Conservation (phyloP, 1,140 invertebrate species). For the Eupeodes corollae region DNA sequence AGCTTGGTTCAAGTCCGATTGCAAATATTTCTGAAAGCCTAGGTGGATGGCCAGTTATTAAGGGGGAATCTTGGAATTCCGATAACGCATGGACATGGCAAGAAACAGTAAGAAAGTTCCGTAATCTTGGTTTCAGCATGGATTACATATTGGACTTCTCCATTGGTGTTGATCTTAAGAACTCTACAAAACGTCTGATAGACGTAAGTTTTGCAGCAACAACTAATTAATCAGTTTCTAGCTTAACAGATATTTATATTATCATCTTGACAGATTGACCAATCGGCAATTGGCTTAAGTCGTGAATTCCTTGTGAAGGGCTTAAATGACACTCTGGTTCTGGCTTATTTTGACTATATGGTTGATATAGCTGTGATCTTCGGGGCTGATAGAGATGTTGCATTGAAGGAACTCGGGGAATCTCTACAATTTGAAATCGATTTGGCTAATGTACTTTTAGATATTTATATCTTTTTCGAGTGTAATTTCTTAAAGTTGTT, state of each 20-base stretch:
- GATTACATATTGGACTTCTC: constrained; percentile 91
- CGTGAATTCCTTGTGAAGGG: constrained; percentile 84
- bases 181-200: constrained; percentile 72
- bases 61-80: constrained; percentile 62
- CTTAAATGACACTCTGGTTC: constrained; percentile 62
- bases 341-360: constrained; percentile 72
- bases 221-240: no score
- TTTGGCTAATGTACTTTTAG: constrained; percentile 73
- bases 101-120: constrained; percentile 68
- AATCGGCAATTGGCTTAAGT: constrained; percentile 76
- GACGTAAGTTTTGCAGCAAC: constrained; percentile 54
- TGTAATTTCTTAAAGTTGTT: no score
- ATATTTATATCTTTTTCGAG: constrained; percentile 1
- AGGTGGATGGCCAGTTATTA: constrained; percentile 83
- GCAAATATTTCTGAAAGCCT: constrained; percentile 57
- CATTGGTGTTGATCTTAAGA: constrained; percentile 81
- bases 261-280: constrained; percentile 63
- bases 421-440: constrained; percentile 85
- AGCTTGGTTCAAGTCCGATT: constrained; percentile 57
- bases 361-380: constrained; percentile 78
- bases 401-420: constrained; percentile 61
- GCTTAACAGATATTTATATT: not conserved
- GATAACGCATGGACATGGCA: constrained; percentile 64
- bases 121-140: constrained; percentile 67
- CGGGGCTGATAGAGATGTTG: constrained; percentile 62